Evolutionary conservation across 2,888 invertebrate species (phyloP).

Genomic region (Nomada hirtipes): DNA sequence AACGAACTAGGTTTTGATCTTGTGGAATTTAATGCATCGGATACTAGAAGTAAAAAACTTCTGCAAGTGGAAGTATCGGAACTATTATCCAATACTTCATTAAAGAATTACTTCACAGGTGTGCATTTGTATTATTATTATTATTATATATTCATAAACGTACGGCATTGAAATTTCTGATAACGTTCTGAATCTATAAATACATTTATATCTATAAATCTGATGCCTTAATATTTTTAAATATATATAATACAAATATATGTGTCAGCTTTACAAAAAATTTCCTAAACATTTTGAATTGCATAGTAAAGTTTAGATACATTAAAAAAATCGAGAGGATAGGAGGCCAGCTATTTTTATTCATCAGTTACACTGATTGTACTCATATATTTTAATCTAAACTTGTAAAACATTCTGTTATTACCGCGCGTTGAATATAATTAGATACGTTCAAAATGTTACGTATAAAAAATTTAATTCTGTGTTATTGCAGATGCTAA

Average conservation of each 20-base stretch:
- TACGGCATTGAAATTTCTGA: neutral
- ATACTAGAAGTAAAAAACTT: constrained; percentile 95
- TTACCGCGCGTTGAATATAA: neutral
- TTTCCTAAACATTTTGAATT: too few relatives aligned
- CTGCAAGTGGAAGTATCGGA: constrained; percentile 94
- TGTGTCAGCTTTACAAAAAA: too few relatives aligned
- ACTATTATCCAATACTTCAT: constrained; percentile 90
- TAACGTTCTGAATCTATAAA: neutral
- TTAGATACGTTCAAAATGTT: neutral
- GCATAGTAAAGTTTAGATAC: too few relatives aligned
- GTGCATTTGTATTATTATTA: constrained; percentile 54
- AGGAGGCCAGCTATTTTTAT: neutral
- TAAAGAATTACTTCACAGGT: constrained; percentile 90
- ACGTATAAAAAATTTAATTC: neutral
- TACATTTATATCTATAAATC: too few relatives aligned
- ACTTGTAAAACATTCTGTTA: neutral
- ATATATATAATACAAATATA: too few relatives aligned
- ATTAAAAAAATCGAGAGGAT: neutral
- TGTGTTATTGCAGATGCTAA: constrained; percentile 46
- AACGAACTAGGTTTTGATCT: constrained; percentile 94
- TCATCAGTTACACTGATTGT: neutral
- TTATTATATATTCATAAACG: neutral
- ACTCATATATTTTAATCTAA: neutral
- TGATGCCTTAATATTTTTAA: too few relatives aligned
- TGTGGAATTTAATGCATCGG: constrained; percentile 99